Percentiles rank a stretch among this genome's conserved stretches.
These are phyloP conservation scores for Chauna torquata DNA, from an alignment of 2,113 vertebrate genomes.

Conservation along the genomic window DNA sequence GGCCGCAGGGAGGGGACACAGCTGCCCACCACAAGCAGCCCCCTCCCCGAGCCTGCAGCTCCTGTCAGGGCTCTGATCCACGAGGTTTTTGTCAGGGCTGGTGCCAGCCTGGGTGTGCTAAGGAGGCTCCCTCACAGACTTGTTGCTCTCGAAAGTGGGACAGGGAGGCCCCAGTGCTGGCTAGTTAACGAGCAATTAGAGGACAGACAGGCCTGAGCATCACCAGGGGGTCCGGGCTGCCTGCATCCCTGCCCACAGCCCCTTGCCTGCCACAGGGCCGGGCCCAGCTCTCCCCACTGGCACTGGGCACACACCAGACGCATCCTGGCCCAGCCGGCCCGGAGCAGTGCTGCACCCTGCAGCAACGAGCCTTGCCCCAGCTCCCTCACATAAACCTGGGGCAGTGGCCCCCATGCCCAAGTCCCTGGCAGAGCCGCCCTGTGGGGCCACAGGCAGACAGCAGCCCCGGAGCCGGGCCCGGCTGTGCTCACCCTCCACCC, in stretches of 20 bases:
- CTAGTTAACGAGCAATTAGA: background rate
- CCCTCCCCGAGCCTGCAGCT: background rate
- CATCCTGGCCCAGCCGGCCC: background rate
- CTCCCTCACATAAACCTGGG: background rate
- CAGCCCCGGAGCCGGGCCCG: too few relatives aligned
- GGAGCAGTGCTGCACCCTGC: background rate
- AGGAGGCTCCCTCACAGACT: background rate
- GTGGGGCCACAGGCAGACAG: too few relatives aligned
- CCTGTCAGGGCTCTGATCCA: background rate
- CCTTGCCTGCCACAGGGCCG: background rate
- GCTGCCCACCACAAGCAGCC: too few relatives aligned
- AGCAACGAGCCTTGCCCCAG: background rate
- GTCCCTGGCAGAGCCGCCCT: too few relatives aligned
- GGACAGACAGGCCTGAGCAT: background rate
- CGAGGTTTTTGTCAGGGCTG: background rate
- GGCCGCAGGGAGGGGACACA: background rate
- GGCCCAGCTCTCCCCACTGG: background rate
- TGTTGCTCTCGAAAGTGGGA: background rate
- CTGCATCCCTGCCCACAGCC: background rate
- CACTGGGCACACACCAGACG: too few relatives aligned
- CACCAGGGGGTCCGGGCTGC: background rate
- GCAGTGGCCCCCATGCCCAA: background rate
- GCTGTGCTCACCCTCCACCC: too few relatives aligned
- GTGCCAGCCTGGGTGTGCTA: background rate
- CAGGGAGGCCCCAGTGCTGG: fast-evolving